Base-by-base conservation (phyloP, 2,113 vertebrate genomes). In the Crypturellus undulatus region DNA sequence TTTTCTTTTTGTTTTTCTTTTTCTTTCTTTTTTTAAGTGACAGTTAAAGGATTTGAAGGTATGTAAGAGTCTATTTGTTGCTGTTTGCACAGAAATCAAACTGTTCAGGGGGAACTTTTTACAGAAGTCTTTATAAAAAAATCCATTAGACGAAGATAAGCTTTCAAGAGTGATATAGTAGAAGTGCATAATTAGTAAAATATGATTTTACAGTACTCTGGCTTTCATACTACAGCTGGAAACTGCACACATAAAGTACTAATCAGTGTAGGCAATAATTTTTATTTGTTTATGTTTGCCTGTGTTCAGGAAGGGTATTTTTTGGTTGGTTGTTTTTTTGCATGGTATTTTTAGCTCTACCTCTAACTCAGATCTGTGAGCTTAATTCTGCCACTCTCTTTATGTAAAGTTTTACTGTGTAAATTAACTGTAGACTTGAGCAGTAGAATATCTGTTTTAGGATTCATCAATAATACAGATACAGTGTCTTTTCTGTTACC, bases 271-370 rank as follows among this genome's bases (percentile, higher is more conserved):
- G 10, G 0, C 1, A 21, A 38, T 1, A 26, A 26, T 28, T 54
- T 58, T 30, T 18, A 12, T 54, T 54, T 54, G 24, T 52, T 52
- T 26, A 9, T 26, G 9, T 52, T 63, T 20, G 6, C 6, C 3
- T 4, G 3, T 62, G 56, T 93, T 69, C 34, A 78, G 2, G 6
- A 2, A 0, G 16, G 2, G 6, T 36, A 4, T 2, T 70, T 91
- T 69, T 91, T 69, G 4, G 32, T 62, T 80, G 47, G 1, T 15
- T 1, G 47, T 8, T 21, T 3, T 56, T 56, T 56, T 17, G 15
- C 54, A 56, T 28, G 3, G 8, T 54, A 10, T 14, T 67, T 36
- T 21, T 56, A 16, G 49, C 4, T 3, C 34, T 63, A 22, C 26
- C 3, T 73, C 47, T 56, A 87, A 73, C 26, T 24, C 36, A 45